Evolutionary conservation across 2,113 vertebrate species (phyloP), one percentile per base, ranked within the genome.

Genomic region (Motacilla tschutschensis): DNA sequence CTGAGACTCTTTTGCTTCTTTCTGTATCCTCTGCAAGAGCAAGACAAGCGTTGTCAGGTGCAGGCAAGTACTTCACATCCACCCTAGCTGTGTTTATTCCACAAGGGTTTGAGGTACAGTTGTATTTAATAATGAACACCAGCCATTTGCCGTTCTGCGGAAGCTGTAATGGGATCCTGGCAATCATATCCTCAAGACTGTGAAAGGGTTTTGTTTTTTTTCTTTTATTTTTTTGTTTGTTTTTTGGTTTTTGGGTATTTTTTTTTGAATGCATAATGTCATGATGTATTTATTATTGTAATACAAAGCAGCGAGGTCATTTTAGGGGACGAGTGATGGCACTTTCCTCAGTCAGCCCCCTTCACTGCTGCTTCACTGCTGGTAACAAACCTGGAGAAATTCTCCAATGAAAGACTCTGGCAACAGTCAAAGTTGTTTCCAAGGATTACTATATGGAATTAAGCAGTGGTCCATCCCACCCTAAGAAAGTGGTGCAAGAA

Each of bases 241-340:
- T 33, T 35, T 6, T 14, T 38, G 5, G 10, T 36, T 41, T 55
- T 64, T 25, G 10, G 12, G 12, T 17, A 7, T 38, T 47, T 47
- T 31, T 57, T 36, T 57, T 36, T 16, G 8, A 66, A 43, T 13
- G 17, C 6, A 33, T 5, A 8, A 38, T 54, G 10, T 11, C 15
- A 12, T 66, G 51, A 20, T n/a, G 6, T 44, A 15, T 55, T 73
- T 74, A 40, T 51, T 20, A 26, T 29, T 78, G 5, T 60, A 22
- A 58, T 46, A 14, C 1, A 1, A 38, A 78, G 14, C 29, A 43
- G 24, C 0, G 1, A 71, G 38, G n/a, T 33, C 38, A 24, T 43
- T 4, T 20, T 55, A 59, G 10, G 31, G 33, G 7, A 19, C 1
- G 3, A 59, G 63, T 24, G 35, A 35, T 4, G 3, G 40, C 8